Base-by-base conservation (phyloP, 2,113 vertebrate species). In the Burhinus bistriatus region DNA sequence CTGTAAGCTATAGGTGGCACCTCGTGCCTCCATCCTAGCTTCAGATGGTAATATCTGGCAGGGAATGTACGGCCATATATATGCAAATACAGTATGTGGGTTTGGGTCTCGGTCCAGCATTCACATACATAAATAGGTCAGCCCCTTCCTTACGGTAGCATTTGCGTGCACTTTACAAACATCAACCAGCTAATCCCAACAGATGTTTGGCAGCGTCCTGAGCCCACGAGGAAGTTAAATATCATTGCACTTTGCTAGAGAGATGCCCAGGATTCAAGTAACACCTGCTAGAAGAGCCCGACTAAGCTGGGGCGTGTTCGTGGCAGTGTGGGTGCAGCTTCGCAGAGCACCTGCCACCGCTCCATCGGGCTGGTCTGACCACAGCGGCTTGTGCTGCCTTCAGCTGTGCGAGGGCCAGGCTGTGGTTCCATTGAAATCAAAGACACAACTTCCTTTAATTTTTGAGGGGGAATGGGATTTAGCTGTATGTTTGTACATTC, bases 131-230 rank as follows among this genome's bases (percentile, higher is more conserved):
- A 87, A 93, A 94, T 95, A 95, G 62, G 61, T 72, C 61, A 93
- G 52, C 17, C 22, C 40, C 65, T 92, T 95, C 72, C 61, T 91
- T 87, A 76, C 0, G 2, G 19, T 11, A 57, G 69, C 9, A 9
- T 72, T 89, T 68, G 32, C 82, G 49, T 78, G 76, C 5, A 0
- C 83, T 89, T 78, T 10, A 64, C 65, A 75, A 40, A 87, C 72
- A 49, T 6, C 44, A 88, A 57, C 83, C 32, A 42, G 7, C 82
- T 97, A 90, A 96, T 95, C 83, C 61, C 40, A 92, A 16, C 89
- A 96, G 95, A 96, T 93, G 95, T 91, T 95, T 87, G 83, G 73
- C 94, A 91, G 83, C 49, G 42, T 93, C 40, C 45, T 57, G 78
- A 83, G 65, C 73, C 77, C 70, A 80, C 38, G 78, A 91, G 86